A percentile compares a stretch with the other conserved stretches of the same genome.
Evolutionary conservation across 2,797 vertebrate genomes (phyloP).

Genomic region (Naso thynnoides): DNA sequence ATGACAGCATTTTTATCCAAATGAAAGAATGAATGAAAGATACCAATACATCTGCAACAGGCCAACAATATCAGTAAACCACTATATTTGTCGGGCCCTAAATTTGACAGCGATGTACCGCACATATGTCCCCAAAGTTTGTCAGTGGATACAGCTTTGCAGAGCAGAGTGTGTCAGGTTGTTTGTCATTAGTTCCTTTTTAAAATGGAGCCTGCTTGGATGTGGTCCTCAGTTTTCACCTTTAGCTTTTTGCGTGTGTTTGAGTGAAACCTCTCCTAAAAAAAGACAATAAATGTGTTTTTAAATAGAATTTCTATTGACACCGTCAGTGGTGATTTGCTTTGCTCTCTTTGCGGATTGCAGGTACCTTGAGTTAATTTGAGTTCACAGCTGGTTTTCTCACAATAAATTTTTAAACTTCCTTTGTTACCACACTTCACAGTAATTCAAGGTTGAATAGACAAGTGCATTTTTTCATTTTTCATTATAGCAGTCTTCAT

Average conservation of each 20-base stretch:
- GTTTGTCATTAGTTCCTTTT: no score
- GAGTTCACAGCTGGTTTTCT: no score
- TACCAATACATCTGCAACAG: background rate
- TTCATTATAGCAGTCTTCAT: background rate
- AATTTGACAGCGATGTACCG: no score
- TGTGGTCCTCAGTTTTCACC: background rate
- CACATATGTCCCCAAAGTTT: no score
- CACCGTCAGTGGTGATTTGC: background rate
- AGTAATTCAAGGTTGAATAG: background rate
- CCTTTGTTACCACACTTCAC: no score
- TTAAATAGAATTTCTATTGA: background rate
- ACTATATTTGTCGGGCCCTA: no score
- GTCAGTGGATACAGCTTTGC: background rate
- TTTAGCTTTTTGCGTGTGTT: background rate
- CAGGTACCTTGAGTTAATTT: no score
- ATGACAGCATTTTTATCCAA: no score
- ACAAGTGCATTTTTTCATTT: background rate
- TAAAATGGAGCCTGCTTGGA: no score
- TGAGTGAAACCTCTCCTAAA: background rate
- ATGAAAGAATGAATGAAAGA: no score
- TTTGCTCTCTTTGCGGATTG: background rate
- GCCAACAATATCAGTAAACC: no score
- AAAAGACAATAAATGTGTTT: background rate
- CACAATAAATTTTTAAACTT: no score
- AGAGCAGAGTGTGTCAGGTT: background rate